Evolutionary conservation across 2,797 vertebrate genomes (phyloP).

Genomic region (Buphagus erythrorhynchus): DNA sequence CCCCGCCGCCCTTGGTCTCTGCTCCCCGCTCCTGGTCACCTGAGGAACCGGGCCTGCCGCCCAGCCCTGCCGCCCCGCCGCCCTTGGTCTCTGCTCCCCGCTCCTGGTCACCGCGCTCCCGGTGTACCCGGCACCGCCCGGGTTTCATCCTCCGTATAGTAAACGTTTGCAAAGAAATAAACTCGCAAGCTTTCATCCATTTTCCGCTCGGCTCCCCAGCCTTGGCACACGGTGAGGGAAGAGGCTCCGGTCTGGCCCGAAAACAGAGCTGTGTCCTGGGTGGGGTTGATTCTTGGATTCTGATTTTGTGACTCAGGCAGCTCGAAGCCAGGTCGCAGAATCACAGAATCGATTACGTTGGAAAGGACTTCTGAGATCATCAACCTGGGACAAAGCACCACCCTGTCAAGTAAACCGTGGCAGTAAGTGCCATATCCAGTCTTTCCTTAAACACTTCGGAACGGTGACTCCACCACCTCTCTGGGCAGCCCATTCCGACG

Average conservation of each 20-base stretch:
- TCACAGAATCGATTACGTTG: neutral
- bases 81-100: fast-evolving
- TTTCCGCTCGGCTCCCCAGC: fast-evolving
- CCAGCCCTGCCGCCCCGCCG: no score
- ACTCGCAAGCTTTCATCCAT: fast-evolving
- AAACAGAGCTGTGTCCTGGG: no score
- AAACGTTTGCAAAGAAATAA: neutral
- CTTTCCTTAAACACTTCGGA: neutral
- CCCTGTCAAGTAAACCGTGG: neutral
- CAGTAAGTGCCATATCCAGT: no score
- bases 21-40: fast-evolving
- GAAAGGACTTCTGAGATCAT: neutral
- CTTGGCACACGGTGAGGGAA: neutral
- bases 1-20: fast-evolving
- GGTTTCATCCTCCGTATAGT: fast-evolving
- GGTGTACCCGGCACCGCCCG: fast-evolving
- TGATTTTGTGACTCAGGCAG: neutral
- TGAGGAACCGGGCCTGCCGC: fast-evolving
- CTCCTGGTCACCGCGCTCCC: fast-evolving
- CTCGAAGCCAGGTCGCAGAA: neutral
- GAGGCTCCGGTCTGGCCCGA: neutral
- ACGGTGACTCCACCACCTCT: neutral
- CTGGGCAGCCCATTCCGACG: no score
- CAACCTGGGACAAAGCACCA: neutral
- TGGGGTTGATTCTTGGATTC: no score